These are phyloP conservation scores for Oxycera nigricornis DNA, from an alignment of 2,888 invertebrate genomes.

Conservation along the genomic window DNA sequence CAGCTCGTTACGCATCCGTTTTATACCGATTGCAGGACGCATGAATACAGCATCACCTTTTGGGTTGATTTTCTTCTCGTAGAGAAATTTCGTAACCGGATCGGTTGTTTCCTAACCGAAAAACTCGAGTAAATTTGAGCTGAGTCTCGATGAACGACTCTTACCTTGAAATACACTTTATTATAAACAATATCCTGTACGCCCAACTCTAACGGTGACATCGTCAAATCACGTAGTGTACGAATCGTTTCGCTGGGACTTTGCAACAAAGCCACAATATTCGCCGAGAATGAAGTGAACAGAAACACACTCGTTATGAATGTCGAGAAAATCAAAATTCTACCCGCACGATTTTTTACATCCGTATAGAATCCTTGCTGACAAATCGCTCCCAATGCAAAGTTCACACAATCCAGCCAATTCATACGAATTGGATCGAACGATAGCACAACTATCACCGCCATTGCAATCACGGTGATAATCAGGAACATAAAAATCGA, in stretches of 20 bases:
- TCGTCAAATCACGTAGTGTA: slow-evolving; percentile 65
- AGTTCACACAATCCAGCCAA: slow-evolving; percentile 63
- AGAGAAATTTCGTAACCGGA: slow-evolving; percentile 64
- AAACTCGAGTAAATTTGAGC: neutral
- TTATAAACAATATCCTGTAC: slow-evolving; percentile 70
- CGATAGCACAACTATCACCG: slow-evolving; percentile 54
- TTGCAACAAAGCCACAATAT: slow-evolving; percentile 70
- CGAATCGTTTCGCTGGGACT: slow-evolving; percentile 68
- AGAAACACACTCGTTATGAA: slow-evolving; percentile 66
- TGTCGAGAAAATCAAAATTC: slow-evolving; percentile 66
- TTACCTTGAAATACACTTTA: slow-evolving; percentile 65
- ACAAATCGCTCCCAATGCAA: slow-evolving; percentile 67
- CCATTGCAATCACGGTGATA: slow-evolving; percentile 53
- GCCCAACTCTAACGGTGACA: slow-evolving; percentile 66
- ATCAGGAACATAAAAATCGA: slow-evolving; percentile 55
- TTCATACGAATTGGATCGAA: slow-evolving; percentile 53
- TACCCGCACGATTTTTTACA: slow-evolving; percentile 63
- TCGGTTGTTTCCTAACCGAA: slow-evolving; percentile 64
- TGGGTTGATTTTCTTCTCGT: slow-evolving; percentile 66
- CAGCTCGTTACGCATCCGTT: slow-evolving; percentile 64
- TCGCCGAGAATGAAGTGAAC: slow-evolving; percentile 72
- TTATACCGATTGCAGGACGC: slow-evolving; percentile 65
- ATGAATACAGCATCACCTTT: slow-evolving; percentile 66
- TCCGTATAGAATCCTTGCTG: slow-evolving; percentile 68
- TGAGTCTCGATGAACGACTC: neutral